Conservation (phyloP, 2,113 vertebrate genomes). For the Notechis scutatus region DNA sequence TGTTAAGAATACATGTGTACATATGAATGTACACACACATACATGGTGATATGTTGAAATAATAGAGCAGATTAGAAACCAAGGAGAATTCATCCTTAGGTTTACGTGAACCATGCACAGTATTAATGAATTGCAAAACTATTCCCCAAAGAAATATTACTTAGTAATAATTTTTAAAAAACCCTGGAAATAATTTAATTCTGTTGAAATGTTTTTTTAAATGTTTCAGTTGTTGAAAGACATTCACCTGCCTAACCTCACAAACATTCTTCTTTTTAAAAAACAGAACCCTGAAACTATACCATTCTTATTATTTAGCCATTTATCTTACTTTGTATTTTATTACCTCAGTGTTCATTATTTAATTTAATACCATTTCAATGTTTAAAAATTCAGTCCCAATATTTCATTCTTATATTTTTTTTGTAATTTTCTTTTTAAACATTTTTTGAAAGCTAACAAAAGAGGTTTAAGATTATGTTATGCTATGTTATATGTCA, state of each 20-base stretch:
- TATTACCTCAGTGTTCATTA: conserved; percentile 51
- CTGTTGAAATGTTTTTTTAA: conserved; percentile 64
- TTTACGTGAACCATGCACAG: conserved; percentile 69
- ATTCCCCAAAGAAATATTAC: conserved; percentile 68
- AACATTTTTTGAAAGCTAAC: conserved; percentile 13
- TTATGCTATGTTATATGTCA: neutral
- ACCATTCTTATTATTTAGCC: conserved; percentile 34
- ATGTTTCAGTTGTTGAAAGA: conserved; percentile 63
- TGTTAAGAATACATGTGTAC: conserved; percentile 23
- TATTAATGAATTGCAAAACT: conserved; percentile 70
- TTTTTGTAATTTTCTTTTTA: neutral
- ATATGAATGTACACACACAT: neutral
- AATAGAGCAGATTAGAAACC: conserved; percentile 70
- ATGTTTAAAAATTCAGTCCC: conserved; percentile 36
- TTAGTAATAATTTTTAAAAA: conserved; percentile 41
- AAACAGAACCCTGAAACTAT: conserved; percentile 23
- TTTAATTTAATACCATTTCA: conserved; percentile 51
- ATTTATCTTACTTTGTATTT: conserved; percentile 52
- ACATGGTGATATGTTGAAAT: conserved; percentile 43
- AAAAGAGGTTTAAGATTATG: conserved; percentile 4
- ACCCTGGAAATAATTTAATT: conserved; percentile 66
- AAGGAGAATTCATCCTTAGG: conserved; percentile 65
- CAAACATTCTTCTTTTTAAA: conserved; percentile 41
- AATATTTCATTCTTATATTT: neutral
- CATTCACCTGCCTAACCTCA: conserved; percentile 53